Conservation (phyloP, 2,797 vertebrate genomes). For the Echiichthys vipera region DNA sequence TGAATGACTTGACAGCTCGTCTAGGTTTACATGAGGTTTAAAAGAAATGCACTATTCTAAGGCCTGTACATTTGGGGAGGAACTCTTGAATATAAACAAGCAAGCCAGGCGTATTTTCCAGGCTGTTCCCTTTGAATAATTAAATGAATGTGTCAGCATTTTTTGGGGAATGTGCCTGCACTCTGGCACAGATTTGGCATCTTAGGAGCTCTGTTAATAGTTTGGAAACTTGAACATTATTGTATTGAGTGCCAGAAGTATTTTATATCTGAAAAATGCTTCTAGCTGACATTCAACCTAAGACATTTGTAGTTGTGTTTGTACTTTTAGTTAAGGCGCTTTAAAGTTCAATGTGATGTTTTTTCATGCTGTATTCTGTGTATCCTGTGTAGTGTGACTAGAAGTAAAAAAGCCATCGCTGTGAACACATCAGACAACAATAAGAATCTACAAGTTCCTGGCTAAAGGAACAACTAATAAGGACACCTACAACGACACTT, state of each 20-base stretch:
- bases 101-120: background rate
- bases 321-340: slow-evolving; percentile 6
- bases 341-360: slow-evolving; percentile 5
- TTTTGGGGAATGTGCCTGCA: slow-evolving; percentile 16
- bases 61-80: no score
- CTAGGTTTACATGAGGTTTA: background rate
- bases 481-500: background rate
- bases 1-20: background rate
- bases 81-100: slow-evolving; percentile 4
- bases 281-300: slow-evolving; percentile 19
- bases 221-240: slow-evolving; percentile 12
- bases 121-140: background rate
- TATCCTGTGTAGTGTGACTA: background rate
- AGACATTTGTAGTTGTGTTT: slow-evolving; percentile 16
- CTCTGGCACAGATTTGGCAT: slow-evolving; percentile 6
- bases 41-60: background rate
- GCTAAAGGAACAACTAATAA: background rate
- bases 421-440: background rate
- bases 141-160: background rate
- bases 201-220: background rate
- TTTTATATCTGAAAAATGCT: slow-evolving; percentile 15
- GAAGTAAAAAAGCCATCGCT: background rate
- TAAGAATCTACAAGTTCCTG: no score
- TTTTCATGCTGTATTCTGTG: slow-evolving; percentile 4
- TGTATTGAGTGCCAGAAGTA: background rate